Conservation (phyloP, 2,113 vertebrate genomes). For the Buteo buteo region DNA sequence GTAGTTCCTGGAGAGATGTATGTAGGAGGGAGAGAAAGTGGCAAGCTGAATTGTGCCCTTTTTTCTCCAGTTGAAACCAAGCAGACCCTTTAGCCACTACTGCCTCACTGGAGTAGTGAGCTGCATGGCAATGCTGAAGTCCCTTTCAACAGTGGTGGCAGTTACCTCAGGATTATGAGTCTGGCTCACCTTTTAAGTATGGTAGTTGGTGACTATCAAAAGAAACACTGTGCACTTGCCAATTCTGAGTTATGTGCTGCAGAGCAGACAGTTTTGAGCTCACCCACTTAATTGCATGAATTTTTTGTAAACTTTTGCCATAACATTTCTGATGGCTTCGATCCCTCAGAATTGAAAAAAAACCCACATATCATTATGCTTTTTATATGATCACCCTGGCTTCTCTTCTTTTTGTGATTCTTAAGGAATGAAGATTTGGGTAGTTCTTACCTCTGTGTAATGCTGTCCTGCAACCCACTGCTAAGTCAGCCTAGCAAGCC, state of each 20-base stretch:
- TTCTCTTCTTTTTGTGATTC: neutral
- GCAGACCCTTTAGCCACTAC: neutral
- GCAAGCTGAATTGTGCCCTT: neutral
- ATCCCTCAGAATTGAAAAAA: neutral
- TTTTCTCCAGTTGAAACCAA: neutral
- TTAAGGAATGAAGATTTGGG: neutral
- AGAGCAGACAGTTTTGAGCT: neutral
- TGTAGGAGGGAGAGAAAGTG: neutral
- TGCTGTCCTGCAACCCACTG: neutral
- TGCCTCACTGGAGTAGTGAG: neutral
- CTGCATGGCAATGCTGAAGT: neutral
- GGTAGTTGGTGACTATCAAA: neutral
- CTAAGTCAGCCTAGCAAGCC: neutral
- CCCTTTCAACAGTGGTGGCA: neutral
- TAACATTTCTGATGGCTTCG: neutral
- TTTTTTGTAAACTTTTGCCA: neutral
- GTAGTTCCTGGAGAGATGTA: neutral
- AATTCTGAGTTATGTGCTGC: neutral
- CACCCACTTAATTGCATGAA: neutral
- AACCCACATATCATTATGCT: neutral
- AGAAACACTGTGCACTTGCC: neutral
- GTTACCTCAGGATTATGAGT: neutral
- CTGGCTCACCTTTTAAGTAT: neutral
- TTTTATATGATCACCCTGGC: neutral
- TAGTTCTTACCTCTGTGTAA: neutral